Percentiles rank a stretch among this genome's conserved stretches.
Evolutionary conservation across 1,140 invertebrate genomes (phyloP).

Genomic region (Lutraria rhynchaena): DNA sequence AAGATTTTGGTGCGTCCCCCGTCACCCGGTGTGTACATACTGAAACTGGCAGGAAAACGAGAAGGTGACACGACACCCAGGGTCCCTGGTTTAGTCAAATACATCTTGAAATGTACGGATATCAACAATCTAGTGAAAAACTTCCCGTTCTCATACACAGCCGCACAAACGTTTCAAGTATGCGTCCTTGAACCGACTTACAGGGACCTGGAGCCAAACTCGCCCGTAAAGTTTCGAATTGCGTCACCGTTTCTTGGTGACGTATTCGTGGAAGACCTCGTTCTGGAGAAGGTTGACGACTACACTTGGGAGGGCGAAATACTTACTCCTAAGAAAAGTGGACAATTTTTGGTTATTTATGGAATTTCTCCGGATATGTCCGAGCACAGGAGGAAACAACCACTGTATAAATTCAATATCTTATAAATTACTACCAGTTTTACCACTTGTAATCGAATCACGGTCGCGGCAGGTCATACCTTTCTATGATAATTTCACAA

Average conservation of each 20-base stretch:
- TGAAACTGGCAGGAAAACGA: slow-evolving; percentile 53
- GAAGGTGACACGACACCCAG: slow-evolving; percentile 44
- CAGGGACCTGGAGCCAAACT: slow-evolving; percentile 54
- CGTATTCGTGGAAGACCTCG: slow-evolving; percentile 38
- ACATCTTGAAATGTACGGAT: slow-evolving; percentile 58
- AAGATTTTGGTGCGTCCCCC: slow-evolving; percentile 53
- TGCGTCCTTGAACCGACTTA: slow-evolving; percentile 57
- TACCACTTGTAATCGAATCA: no score
- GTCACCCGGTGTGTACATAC: slow-evolving; percentile 51
- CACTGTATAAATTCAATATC: slow-evolving; percentile 56
- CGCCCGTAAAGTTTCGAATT: slow-evolving; percentile 49
- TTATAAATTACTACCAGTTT: slow-evolving; percentile 43
- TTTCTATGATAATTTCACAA: no score
- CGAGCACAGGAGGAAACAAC: slow-evolving; percentile 44
- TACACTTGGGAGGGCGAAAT: slow-evolving; percentile 58
- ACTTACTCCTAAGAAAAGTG: slow-evolving; percentile 50
- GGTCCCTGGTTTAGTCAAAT: slow-evolving; percentile 53
- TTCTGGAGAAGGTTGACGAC: slow-evolving; percentile 56
- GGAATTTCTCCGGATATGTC: slow-evolving; percentile 11
- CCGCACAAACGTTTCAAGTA: slow-evolving; percentile 54
- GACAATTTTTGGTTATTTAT: slow-evolving; percentile 42
- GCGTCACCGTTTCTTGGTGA: slow-evolving; percentile 50
- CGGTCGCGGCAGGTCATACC: no score
- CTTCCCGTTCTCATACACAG: slow-evolving; percentile 57
- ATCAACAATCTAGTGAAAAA: slow-evolving; percentile 58